A percentile compares a stretch with the other conserved stretches of the same genome.
phyloP scores from a whole-genome alignment of 2,888 invertebrate species.

The Pammene aurita region DNA sequence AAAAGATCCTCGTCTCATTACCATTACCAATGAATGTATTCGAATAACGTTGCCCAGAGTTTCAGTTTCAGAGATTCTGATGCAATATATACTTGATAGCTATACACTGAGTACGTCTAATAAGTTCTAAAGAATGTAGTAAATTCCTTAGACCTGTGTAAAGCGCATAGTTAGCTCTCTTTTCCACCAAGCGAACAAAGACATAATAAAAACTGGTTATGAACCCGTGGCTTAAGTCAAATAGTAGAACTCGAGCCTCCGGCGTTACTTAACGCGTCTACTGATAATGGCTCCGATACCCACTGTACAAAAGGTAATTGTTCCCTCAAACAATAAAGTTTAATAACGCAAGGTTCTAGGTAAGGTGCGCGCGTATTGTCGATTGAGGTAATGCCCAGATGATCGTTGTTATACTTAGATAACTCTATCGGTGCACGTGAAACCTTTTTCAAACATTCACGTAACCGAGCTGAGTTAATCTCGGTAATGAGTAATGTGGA shows the following conservation, averaged over 20 bases:
- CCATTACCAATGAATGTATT: no score
- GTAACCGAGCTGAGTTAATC: conserved; percentile 37
- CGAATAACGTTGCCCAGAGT: no score
- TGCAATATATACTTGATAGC: no score
- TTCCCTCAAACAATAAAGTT: conserved; percentile 80
- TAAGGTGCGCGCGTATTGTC: conserved; percentile 66
- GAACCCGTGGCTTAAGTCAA: conserved; percentile 58
- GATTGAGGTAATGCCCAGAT: conserved; percentile 53
- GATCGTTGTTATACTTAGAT: conserved; percentile 49
- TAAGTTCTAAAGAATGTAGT: conserved; percentile 14
- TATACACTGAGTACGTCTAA: neutral
- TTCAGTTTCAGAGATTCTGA: no score
- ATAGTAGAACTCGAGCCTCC: conserved; percentile 70
- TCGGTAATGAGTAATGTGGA: conserved; percentile 32
- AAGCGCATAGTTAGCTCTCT: conserved; percentile 31
- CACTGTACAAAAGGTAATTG: conserved; percentile 81
- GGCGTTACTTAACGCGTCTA: conserved; percentile 72
- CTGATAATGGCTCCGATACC: conserved; percentile 74
- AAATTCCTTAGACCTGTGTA: conserved; percentile 5
- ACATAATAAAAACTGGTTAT: conserved; percentile 63
- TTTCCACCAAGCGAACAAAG: conserved; percentile 61
- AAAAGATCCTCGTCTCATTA: no score
- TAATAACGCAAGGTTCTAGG: conserved; percentile 77
- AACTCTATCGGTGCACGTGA: conserved; percentile 40
- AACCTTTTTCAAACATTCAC: conserved; percentile 41